A percentile compares a stretch with the other conserved stretches of the same genome.
Conservation (phyloP, 2,113 vertebrate genomes). For the Onychostruthus taczanowskii region DNA sequence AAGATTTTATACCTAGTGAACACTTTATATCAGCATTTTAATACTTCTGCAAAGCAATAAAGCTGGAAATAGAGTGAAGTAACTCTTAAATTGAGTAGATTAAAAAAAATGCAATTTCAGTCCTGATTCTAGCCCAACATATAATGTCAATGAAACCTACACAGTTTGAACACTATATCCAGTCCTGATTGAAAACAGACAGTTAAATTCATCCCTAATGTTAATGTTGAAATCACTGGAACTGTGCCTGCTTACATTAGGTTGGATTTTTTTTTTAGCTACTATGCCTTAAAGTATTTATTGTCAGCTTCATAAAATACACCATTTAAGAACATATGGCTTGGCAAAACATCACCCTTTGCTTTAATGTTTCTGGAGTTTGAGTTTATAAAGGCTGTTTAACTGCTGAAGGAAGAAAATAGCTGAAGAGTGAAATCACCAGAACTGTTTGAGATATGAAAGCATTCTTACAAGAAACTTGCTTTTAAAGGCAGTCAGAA, state of each 20-base stretch:
- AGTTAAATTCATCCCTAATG: background rate
- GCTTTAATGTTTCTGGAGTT: slow-evolving; percentile 13
- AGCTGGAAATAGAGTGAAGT: background rate
- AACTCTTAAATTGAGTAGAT: background rate
- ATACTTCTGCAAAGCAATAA: background rate
- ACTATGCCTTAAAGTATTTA: slow-evolving; percentile 21
- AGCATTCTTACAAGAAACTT: background rate
- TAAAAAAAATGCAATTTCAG: background rate
- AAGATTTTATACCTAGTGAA: background rate
- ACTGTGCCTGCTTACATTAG: background rate
- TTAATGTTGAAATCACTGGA: slow-evolving; percentile 13
- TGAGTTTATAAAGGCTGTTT: background rate
- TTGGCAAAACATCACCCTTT: slow-evolving; percentile 17
- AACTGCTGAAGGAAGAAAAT: slow-evolving; percentile 7
- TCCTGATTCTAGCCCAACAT: background rate
- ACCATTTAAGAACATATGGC: slow-evolving; percentile 31
- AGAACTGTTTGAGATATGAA: background rate
- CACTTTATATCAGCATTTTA: background rate
- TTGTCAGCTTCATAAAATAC: slow-evolving; percentile 46
- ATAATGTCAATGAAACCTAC: background rate
- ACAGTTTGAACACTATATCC: background rate
- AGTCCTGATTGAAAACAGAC: background rate
- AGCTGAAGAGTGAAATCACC: background rate
- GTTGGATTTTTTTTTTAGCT: background rate
- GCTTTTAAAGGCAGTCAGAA: background rate